Evolutionary conservation across 2,797 vertebrate species (phyloP).

Genomic region (Cynopterus sphinx): DNA sequence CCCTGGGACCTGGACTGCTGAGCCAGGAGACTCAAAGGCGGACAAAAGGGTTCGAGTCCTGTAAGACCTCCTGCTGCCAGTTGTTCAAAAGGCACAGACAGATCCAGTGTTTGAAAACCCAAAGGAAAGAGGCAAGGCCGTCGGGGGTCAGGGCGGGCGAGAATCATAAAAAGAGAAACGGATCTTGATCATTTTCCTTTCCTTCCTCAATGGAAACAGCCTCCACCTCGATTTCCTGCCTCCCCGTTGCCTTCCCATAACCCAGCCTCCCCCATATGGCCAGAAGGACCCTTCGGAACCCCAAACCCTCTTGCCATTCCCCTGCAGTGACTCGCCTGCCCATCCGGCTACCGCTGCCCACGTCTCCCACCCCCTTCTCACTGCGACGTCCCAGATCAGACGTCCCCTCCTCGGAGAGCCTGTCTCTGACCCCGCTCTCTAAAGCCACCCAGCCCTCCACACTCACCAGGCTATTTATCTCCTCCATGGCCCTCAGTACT

Average conservation of each 20-base stretch:
- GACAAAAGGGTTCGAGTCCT: background rate
- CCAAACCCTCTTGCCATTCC: background rate
- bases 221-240: background rate
- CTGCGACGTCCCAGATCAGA: background rate
- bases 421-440: background rate
- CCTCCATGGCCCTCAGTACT: accelerated
- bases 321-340: accelerated
- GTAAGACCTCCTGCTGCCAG: background rate
- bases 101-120: background rate
- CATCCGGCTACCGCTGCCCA: background rate
- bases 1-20: background rate
- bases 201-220: background rate
- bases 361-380: background rate
- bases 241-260: background rate
- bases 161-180: background rate
- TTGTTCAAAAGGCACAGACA: background rate
- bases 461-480: background rate
- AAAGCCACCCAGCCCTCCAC: background rate
- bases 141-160: background rate
- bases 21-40: background rate
- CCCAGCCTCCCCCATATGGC: background rate
- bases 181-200: background rate
- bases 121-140: background rate
- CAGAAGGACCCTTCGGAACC: background rate
- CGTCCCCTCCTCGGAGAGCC: background rate